A percentile compares a stretch with the other conserved stretches of the same genome.
Conservation (phyloP, 2,113 vertebrate species). For the Delphinapterus leucas region DNA sequence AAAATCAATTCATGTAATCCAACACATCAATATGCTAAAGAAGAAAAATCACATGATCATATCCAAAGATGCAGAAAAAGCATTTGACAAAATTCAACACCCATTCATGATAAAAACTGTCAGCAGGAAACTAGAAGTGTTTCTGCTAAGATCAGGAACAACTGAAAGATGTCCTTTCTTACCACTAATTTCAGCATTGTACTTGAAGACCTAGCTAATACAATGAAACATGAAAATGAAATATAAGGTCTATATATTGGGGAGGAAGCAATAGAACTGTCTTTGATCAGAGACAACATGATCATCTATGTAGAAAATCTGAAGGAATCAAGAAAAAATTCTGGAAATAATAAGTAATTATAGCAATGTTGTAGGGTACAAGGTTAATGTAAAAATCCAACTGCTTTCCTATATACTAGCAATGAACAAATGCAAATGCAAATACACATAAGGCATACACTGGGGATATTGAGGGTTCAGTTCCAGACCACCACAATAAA, state of each 20-base stretch:
- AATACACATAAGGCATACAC: background rate
- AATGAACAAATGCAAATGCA: background rate
- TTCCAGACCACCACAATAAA: background rate
- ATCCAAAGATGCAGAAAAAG: background rate
- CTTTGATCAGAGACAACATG: background rate
- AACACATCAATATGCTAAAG: background rate
- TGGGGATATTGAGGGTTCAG: background rate
- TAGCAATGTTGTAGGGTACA: background rate
- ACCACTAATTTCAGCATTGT: background rate
- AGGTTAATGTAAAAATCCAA: background rate
- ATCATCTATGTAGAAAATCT: background rate
- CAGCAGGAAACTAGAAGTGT: background rate
- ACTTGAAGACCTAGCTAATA: background rate
- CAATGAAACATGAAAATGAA: background rate
- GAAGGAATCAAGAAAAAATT: background rate
- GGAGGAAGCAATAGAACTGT: background rate
- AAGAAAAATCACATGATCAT: background rate
- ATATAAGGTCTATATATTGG: background rate
- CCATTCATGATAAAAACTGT: background rate
- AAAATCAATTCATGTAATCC: background rate
- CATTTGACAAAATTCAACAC: background rate
- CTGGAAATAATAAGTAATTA: background rate
- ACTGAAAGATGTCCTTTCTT: background rate
- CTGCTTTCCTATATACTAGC: background rate
- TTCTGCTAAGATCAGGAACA: background rate